Evolutionary conservation across 1,140 invertebrate genomes (phyloP).

Genomic region (Drosophila elegans): DNA sequence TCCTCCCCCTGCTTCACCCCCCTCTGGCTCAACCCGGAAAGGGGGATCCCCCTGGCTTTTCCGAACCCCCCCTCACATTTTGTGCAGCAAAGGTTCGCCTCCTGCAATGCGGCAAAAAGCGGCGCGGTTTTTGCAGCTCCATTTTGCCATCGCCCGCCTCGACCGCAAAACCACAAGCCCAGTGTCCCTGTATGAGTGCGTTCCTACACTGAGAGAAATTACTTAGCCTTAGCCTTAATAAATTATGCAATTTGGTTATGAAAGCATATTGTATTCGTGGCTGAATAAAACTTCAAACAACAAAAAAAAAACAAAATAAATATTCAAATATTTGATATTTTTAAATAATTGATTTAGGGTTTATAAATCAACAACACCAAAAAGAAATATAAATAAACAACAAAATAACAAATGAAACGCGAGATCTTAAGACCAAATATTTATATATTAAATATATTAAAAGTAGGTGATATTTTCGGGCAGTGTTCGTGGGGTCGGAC

Average conservation of each 20-base stretch:
- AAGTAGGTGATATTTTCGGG: background rate
- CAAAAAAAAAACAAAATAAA: too few relatives aligned
- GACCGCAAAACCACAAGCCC: conserved; percentile 63
- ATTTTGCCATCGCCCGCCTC: conserved; percentile 47
- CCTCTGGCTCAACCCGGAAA: background rate
- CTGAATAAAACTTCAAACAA: too few relatives aligned
- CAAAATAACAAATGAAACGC: too few relatives aligned
- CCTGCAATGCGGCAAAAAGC: conserved; percentile 81
- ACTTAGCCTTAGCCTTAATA: too few relatives aligned
- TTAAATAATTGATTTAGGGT: too few relatives aligned
- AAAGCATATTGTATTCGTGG: too few relatives aligned
- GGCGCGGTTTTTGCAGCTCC: conserved; percentile 75
- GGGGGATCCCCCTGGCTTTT: conserved; percentile 7
- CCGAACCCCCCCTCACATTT: conserved; percentile 14
- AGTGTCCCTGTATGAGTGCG: conserved; percentile 31
- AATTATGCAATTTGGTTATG: too few relatives aligned
- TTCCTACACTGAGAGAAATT: conserved; percentile 11
- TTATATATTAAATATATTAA: background rate
- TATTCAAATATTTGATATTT: too few relatives aligned
- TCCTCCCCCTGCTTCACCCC: too few relatives aligned
- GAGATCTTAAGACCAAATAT: too few relatives aligned
- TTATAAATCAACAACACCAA: too few relatives aligned
- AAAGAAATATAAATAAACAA: too few relatives aligned
- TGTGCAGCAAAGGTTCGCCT: conserved; percentile 72
- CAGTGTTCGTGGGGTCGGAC: conserved; percentile 2